Conservation (phyloP, 2,113 vertebrate species). For the Pica pica region DNA sequence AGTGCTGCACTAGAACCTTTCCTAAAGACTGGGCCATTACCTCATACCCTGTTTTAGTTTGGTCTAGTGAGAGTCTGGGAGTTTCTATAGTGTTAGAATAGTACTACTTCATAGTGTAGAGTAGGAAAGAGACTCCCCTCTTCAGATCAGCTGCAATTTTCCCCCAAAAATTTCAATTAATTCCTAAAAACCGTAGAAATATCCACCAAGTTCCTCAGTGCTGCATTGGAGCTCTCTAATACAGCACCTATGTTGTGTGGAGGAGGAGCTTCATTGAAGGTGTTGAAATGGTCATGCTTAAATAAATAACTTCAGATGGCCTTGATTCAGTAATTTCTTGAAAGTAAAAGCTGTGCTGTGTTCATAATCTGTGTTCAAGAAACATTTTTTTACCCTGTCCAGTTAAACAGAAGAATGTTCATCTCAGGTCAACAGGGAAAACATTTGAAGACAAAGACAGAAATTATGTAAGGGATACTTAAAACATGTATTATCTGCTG, state of each 20-base stretch:
- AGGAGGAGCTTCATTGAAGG: neutral
- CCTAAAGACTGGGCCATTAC: neutral
- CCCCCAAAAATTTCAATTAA: too few species aligned
- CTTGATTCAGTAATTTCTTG: neutral
- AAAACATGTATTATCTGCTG: neutral
- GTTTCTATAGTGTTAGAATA: neutral
- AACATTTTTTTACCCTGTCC: neutral
- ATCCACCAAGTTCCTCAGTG: neutral
- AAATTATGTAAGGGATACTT: neutral
- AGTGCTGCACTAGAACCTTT: neutral
- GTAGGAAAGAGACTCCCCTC: neutral
- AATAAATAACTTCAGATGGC: neutral
- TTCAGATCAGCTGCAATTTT: neutral
- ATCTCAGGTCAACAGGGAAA: neutral
- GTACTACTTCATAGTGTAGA: too few species aligned
- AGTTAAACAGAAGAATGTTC: neutral
- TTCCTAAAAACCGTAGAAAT: neutral
- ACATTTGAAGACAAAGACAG: neutral
- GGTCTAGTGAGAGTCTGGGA: neutral
- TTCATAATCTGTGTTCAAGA: neutral
- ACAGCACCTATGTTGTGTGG: fast-evolving
- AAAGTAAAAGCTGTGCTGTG: neutral
- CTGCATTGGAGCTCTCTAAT: neutral
- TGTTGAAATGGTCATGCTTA: neutral
- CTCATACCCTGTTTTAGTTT: neutral